Percentiles rank a stretch among this genome's conserved stretches.
Evolutionary conservation across 1,140 invertebrate species (phyloP).

Genomic region (Semibalanus balanoides): DNA sequence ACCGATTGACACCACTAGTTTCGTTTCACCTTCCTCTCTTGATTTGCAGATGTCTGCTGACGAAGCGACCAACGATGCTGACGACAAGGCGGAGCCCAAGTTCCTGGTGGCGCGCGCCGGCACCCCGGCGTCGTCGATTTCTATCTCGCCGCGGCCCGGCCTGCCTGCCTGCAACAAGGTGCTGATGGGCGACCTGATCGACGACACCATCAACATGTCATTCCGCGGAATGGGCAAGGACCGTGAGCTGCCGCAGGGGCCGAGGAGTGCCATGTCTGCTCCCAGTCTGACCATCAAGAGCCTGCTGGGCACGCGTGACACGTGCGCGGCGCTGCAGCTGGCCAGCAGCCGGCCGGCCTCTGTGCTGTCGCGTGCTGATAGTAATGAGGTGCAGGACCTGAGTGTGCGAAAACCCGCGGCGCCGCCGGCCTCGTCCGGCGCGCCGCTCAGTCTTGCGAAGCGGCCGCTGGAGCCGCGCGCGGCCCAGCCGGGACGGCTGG

Average conservation of each 20-base stretch:
- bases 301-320: background rate
- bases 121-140: constrained; percentile 13
- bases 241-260: background rate
- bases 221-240: constrained; percentile 5
- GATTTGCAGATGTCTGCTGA: background rate
- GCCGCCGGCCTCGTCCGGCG: constrained; percentile 9
- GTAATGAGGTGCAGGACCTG: constrained; percentile 17
- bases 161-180: constrained; percentile 16
- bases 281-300: background rate
- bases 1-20: too few species aligned
- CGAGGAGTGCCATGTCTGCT: too few species aligned
- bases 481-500: constrained; percentile 11
- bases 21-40: too few species aligned
- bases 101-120: background rate
- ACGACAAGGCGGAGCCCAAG: constrained; percentile 13
- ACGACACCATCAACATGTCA: constrained; percentile 17
- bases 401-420: constrained; percentile 19
- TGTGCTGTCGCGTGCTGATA: constrained; percentile 11
- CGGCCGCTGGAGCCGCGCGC: constrained; percentile 11
- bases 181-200: constrained; percentile 17
- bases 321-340: background rate
- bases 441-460: constrained; percentile 8
- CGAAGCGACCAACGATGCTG: background rate
- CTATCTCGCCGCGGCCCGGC: constrained; percentile 9
- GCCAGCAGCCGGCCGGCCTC: background rate